Conservation (phyloP, 2,113 vertebrate genomes). For the Pterocles orientalis region DNA sequence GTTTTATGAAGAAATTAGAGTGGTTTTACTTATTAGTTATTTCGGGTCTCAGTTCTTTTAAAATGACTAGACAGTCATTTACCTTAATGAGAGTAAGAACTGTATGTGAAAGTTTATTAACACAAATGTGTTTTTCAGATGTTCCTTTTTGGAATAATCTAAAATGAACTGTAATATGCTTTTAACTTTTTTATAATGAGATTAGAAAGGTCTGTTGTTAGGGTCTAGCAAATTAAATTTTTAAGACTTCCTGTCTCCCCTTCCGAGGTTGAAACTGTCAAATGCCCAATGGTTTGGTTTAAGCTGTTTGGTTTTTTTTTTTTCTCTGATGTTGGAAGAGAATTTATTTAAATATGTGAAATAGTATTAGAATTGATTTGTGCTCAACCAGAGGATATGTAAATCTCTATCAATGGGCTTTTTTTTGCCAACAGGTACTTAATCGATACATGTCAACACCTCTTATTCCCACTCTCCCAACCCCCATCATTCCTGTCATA, state of each 20-base stretch:
- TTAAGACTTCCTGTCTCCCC: background rate
- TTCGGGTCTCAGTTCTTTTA: background rate
- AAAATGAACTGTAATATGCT: background rate
- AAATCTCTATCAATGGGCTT: background rate
- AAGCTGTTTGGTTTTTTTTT: background rate
- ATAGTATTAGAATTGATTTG: background rate
- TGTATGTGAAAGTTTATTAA: background rate
- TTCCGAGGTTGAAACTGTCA: background rate
- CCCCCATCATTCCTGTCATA: slow-evolving; percentile 86
- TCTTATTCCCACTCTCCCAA: slow-evolving; percentile 87
- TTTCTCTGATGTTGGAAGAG: background rate
- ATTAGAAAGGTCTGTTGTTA: background rate
- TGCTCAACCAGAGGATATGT: background rate
- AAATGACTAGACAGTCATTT: background rate
- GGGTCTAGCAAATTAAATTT: background rate
- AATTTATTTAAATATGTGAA: background rate
- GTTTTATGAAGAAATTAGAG: background rate
- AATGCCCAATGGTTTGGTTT: background rate
- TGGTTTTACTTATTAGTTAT: background rate
- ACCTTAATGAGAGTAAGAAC: background rate
- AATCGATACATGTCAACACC: slow-evolving; percentile 94
- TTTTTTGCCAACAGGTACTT: slow-evolving; percentile 80
- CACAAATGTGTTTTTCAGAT: background rate
- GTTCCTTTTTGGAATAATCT: background rate
- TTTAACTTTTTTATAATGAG: background rate